A percentile compares a stretch with the other conserved stretches of the same genome.
These are phyloP conservation scores for Perognathus longimembris DNA, from an alignment of 2,113 vertebrate species.

Conservation along the genomic window DNA sequence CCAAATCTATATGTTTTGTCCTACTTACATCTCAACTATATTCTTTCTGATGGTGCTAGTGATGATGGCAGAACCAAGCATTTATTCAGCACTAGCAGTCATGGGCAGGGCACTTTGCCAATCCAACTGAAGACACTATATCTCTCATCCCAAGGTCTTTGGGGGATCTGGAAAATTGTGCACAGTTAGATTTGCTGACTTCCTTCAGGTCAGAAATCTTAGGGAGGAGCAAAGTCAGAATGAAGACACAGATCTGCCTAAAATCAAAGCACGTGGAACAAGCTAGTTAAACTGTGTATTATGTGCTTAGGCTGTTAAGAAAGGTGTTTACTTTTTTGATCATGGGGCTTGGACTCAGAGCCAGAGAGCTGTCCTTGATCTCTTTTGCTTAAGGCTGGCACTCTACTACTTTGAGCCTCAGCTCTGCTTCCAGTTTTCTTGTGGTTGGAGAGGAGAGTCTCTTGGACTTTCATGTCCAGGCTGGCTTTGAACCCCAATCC, in stretches of 20 bases:
- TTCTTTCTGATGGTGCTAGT: not conserved
- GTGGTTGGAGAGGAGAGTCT: too few species aligned
- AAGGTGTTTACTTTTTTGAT: not conserved
- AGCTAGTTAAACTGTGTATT: not conserved
- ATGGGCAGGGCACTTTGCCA: not conserved
- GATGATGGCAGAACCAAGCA: not conserved
- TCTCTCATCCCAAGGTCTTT: not conserved
- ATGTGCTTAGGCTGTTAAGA: slow-evolving; percentile 10
- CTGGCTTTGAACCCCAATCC: too few species aligned
- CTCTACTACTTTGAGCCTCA: too few species aligned
- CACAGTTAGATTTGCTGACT: not conserved
- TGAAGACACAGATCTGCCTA: not conserved
- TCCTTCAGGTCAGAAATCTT: not conserved
- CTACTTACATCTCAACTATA: not conserved
- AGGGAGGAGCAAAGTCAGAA: not conserved
- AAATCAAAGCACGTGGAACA: not conserved
- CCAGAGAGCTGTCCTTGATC: too few species aligned
- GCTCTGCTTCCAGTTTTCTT: too few species aligned
- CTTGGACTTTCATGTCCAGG: too few species aligned
- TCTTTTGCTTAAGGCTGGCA: too few species aligned
- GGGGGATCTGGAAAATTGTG: not conserved
- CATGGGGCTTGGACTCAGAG: too few species aligned
- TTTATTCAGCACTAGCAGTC: not conserved
- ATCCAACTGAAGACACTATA: not conserved
- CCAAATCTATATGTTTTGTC: not conserved